Evolutionary conservation across 2,113 vertebrate genomes (phyloP), one percentile per base, ranked within the genome.

Genomic region (Serinus canaria): DNA sequence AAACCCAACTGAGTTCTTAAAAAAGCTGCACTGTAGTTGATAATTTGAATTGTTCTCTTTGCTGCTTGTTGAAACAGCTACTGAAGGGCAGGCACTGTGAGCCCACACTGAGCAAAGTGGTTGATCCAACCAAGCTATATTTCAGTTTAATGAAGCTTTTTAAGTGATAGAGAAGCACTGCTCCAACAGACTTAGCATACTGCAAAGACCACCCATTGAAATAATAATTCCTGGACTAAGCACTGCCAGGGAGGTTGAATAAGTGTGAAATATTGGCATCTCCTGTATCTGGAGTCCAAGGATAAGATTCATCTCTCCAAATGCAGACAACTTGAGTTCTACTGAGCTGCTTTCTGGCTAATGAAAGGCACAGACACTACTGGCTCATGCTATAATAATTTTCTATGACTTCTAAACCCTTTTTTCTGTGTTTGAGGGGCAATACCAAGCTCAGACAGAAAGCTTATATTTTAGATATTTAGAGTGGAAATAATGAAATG

Each of bases 101-200:
- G 31, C 30, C 3, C 0, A 2, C 33, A 41, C 5, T 0, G 4
- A 60, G 46, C 23, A 74, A 77, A 53, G 7, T 16, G 7, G 4
- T n/a, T 83, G 23, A 30, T 50, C 7, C 37, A 67, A 1, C 2
- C 17, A 10, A 16, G 9, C 13, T 56, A 15, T 84, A 52, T 46
- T 91, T 77, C 31, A 59, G 7, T 49, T 84, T 59, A 75, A 63
- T 47, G 23, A 1, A 83, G 19, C 4, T 87, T 84, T 79, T 78
- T 21, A 76, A 76, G 79, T 31, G 2, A 33, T 9, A 2, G 8
- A 72, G 35, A 82, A 72, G 5, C 2, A 80, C 30, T 73, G 5
- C 9, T 68, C 19, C 8, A 20, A 15, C 25, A 66, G 22, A 23
- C 11, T 62, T 4, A 24, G 67, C 23, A 30, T 7, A 37, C 9